These are phyloP conservation scores for Amblyraja radiata DNA, from an alignment of 2,797 vertebrate genomes.

Conservation along the genomic window DNA sequence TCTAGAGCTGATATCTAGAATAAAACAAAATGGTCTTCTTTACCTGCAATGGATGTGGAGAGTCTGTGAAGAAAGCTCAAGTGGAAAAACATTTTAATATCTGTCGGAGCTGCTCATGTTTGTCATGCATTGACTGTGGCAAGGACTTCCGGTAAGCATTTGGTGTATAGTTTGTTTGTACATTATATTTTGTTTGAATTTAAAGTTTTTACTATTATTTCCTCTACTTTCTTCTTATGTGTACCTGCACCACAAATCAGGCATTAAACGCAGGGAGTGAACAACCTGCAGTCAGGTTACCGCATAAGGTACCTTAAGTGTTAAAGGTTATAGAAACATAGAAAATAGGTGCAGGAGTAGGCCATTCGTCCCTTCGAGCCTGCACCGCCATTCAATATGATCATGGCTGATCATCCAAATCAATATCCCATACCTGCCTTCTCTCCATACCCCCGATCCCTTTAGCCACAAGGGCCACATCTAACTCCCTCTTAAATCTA, in stretches of 20 bases:
- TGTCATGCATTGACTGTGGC: conserved; percentile 96
- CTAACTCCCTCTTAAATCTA: too few relatives aligned
- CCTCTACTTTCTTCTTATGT: neutral
- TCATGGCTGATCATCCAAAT: too few relatives aligned
- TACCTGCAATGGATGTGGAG: conserved; percentile 82
- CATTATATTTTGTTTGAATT: neutral
- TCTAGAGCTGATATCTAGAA: neutral
- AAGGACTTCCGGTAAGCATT: conserved; percentile 84
- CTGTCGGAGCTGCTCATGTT: conserved; percentile 69
- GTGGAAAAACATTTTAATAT: conserved; percentile 79
- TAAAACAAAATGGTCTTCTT: conserved; percentile 80
- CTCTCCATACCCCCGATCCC: too few relatives aligned
- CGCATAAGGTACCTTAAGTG: neutral
- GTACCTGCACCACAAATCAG: neutral
- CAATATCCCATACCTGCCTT: too few relatives aligned
- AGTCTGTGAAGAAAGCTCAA: conserved; percentile 86
- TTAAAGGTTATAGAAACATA: neutral
- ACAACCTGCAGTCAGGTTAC: neutral
- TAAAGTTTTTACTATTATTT: neutral
- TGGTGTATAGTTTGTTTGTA: neutral
- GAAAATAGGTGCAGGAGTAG: too few relatives aligned
- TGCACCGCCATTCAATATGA: too few relatives aligned
- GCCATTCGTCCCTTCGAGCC: too few relatives aligned
- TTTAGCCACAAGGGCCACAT: too few relatives aligned
- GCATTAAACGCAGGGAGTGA: neutral